These are phyloP conservation scores for Tachysurus vachellii DNA, from an alignment of 2,113 vertebrate species.

Conservation along the genomic window DNA sequence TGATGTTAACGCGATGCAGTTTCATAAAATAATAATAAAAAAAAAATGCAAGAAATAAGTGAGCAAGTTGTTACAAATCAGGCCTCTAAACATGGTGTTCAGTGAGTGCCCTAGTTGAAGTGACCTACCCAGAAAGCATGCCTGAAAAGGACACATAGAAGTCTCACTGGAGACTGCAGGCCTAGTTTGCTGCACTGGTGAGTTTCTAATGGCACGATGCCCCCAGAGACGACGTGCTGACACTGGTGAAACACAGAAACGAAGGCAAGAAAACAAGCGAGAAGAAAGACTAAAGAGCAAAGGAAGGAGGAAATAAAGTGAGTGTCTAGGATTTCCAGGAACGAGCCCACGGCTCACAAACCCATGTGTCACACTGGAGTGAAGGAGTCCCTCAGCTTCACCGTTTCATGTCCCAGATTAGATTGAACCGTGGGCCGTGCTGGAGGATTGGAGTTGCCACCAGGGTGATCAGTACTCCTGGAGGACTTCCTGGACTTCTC, in stretches of 20 bases:
- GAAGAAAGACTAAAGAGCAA: constrained; percentile 35
- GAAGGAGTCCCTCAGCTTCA: constrained; percentile 67
- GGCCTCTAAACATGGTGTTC: constrained; percentile 9
- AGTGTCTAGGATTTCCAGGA: constrained; percentile 59
- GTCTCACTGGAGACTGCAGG: constrained; percentile 34
- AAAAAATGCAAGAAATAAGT: neutral
- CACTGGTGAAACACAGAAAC: constrained; percentile 39
- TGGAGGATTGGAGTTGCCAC: constrained; percentile 64
- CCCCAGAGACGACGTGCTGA: constrained; percentile 61
- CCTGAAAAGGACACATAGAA: neutral
- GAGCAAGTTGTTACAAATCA: constrained; percentile 7
- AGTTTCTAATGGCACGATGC: constrained; percentile 62
- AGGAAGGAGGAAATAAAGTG: constrained; percentile 54
- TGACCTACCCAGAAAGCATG: constrained; percentile 39
- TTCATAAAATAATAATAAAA: neutral
- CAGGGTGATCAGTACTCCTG: constrained; percentile 60
- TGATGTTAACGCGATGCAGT: neutral
- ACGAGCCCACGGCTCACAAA: constrained; percentile 56
- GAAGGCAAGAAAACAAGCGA: constrained; percentile 37
- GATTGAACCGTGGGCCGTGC: constrained; percentile 70
- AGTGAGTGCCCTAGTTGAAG: constrained; percentile 30
- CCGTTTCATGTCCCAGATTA: constrained; percentile 77
- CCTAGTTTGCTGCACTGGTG: constrained; percentile 46
- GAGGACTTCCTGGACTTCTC: constrained; percentile 17
- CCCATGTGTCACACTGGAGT: constrained; percentile 68